These are phyloP conservation scores for Chymomyza fuscimana DNA, from an alignment of 2,888 invertebrate species.

Conservation along the genomic window DNA sequence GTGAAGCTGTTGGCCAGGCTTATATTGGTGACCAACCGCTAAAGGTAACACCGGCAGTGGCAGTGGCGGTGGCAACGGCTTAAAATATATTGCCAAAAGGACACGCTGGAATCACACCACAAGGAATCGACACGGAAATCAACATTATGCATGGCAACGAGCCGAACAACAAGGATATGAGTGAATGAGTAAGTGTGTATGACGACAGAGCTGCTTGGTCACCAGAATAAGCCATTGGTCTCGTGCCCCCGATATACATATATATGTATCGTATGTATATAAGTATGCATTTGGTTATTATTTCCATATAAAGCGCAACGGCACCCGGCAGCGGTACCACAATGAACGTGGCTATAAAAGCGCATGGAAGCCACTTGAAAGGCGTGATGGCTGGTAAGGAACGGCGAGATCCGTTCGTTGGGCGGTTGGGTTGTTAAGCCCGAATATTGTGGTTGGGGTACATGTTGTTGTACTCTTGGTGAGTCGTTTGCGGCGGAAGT, in stretches of 20 bases:
- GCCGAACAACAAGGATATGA: conserved; percentile 26
- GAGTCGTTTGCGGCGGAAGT: conserved; percentile 70
- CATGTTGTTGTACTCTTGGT: conserved; percentile 20
- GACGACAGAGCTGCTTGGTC: conserved; percentile 40
- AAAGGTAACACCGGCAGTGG: conserved; percentile 8
- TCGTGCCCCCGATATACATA: conserved; percentile 5
- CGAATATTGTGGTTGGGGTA: conserved; percentile 4
- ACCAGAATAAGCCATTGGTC: conserved; percentile 56
- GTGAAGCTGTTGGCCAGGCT: conserved; percentile 6
- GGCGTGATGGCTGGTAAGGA: conserved; percentile 10
- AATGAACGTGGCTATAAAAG: conserved; percentile 42
- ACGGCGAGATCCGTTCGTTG: conserved; percentile 26
- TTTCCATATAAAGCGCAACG: conserved; percentile 59
- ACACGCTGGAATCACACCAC: conserved; percentile 77
- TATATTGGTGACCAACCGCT: conserved; percentile 59
- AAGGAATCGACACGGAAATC: conserved; percentile 77
- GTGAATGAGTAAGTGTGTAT: conserved; percentile 17
- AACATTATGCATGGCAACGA: conserved; percentile 70
- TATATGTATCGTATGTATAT: not conserved
- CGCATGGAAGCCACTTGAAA: conserved; percentile 59
- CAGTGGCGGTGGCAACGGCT: conserved; percentile 62
- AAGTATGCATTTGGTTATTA: conserved; percentile 55
- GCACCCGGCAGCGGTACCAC: not conserved
- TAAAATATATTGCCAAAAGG: conserved; percentile 70
- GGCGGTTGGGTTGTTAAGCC: conserved; percentile 35